Base-by-base conservation (phyloP, 2,888 invertebrate species). In the Netelia fuscicornis region DNA sequence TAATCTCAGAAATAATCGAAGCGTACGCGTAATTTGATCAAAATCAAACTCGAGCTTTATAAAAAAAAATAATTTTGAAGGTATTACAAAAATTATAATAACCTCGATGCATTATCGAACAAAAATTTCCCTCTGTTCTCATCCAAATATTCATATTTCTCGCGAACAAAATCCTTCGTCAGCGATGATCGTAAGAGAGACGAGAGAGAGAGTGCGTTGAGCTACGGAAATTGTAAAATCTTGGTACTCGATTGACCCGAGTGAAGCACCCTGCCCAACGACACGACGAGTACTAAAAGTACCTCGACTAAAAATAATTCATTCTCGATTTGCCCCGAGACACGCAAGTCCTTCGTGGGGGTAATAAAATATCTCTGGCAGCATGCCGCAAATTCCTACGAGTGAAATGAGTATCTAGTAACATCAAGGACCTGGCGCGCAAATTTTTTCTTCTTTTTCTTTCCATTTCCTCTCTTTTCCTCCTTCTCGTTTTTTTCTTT, bases 321-420 rank as follows among this genome's bases (percentile, higher is more conserved):
- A 70, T 70, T 70, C 20, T 62, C 17, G 70, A 71, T 70, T 62
- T 37, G 42, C 37, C 52, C 20, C 44, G 23, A 56, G 20, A 75
- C 37, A 30, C 2, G 2, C 13, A 2, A 23, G 54, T 37, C 52
- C 68, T 56, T 17, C n/a, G 25, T 37, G n/a, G 37, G 10, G 71
- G 30, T 64, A 54, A 56, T 67, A 58, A 82, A 71, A 71, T 77
- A 44, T 56, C 9, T 58, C 44, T 70, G 81, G 77, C 76, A 71
- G 10, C 48, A 11, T 71, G 71, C 58, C 71, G 42, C 30, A 58
- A 48, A 76, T 64, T 76, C 44, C 81, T 25, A n/a, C 25, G 56
- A 70, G 17, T 70, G 23, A 56, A 68, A 62, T 44, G 25, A 48
- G 20, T 25, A 23, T 20, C 23, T 13, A 48, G 20, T 44, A 52